phyloP scores from a whole-genome alignment of 2,113 vertebrate species.

The Australoheros scitulus region DNA sequence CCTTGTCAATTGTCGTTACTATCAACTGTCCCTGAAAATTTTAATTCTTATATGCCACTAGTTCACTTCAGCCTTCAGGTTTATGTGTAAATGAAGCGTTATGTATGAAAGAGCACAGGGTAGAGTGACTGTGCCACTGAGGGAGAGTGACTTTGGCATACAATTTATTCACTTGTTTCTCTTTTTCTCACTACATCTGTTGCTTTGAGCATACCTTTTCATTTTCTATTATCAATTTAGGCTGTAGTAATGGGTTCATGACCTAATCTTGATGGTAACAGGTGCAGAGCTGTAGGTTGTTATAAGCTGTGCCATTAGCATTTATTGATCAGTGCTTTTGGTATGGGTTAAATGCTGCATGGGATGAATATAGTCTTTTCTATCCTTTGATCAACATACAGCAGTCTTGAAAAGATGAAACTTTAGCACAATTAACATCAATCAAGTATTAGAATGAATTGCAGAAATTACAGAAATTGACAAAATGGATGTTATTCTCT shows the following conservation, averaged over 20 bases:
- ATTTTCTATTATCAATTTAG: background rate
- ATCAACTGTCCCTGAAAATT: background rate
- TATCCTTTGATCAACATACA: background rate
- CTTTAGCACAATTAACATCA: too few relatives aligned
- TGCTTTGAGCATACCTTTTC: background rate
- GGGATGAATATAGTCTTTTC: background rate
- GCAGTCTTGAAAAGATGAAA: background rate
- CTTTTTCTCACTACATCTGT: background rate
- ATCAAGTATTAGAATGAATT: background rate
- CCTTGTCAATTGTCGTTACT: background rate
- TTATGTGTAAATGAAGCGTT: background rate
- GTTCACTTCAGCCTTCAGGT: background rate
- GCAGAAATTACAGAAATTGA: background rate
- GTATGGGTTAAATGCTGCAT: background rate
- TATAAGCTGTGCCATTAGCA: background rate
- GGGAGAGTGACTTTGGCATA: background rate
- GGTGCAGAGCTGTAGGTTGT: background rate
- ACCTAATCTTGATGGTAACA: slow-evolving; percentile 5
- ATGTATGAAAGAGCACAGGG: background rate
- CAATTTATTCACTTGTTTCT: background rate
- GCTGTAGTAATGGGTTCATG: slow-evolving; percentile 6
- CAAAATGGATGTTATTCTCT: background rate
- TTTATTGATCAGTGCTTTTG: background rate
- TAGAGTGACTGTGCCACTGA: background rate
- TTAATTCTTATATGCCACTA: background rate